Percentiles rank a stretch among this genome's conserved stretches.
Conservation (phyloP, 2,888 invertebrate genomes). For the Tachina grossa region DNA sequence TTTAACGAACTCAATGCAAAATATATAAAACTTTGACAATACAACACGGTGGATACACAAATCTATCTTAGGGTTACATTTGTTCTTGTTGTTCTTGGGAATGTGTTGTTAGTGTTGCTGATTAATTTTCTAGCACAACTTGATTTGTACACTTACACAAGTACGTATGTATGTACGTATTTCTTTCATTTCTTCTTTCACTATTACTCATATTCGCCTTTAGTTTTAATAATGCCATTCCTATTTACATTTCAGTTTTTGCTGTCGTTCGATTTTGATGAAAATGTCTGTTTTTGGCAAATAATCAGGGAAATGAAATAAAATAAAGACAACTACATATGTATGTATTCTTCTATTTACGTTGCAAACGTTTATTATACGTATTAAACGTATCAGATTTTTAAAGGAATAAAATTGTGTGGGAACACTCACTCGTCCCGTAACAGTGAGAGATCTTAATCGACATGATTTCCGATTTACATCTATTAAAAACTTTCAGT, state of each 20-base stretch:
- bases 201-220: slow-evolving; percentile 54
- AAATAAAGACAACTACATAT: slow-evolving; percentile 33
- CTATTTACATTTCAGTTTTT: slow-evolving; percentile 53
- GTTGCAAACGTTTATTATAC: slow-evolving; percentile 32
- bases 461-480: too few relatives aligned
- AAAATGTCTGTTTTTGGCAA: slow-evolving; percentile 74
- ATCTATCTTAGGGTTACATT: slow-evolving; percentile 60
- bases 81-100: slow-evolving; percentile 52
- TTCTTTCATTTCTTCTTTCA: slow-evolving; percentile 10
- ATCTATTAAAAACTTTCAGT: too few relatives aligned
- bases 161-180: background rate
- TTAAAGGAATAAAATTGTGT: slow-evolving; percentile 18
- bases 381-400: slow-evolving; percentile 23
- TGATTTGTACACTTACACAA: slow-evolving; percentile 54
- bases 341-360: slow-evolving; percentile 30
- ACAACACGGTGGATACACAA: slow-evolving; percentile 38
- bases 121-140: slow-evolving; percentile 74
- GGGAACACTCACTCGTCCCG: background rate
- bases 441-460: background rate
- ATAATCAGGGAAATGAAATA: slow-evolving; percentile 70
- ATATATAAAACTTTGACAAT: slow-evolving; percentile 31
- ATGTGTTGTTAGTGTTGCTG: slow-evolving; percentile 68
- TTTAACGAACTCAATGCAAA: slow-evolving; percentile 59
- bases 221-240: slow-evolving; percentile 58
- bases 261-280: slow-evolving; percentile 35